phyloP scores from a whole-genome alignment of 1,140 invertebrate genomes.

The Agrilus planipennis region DNA sequence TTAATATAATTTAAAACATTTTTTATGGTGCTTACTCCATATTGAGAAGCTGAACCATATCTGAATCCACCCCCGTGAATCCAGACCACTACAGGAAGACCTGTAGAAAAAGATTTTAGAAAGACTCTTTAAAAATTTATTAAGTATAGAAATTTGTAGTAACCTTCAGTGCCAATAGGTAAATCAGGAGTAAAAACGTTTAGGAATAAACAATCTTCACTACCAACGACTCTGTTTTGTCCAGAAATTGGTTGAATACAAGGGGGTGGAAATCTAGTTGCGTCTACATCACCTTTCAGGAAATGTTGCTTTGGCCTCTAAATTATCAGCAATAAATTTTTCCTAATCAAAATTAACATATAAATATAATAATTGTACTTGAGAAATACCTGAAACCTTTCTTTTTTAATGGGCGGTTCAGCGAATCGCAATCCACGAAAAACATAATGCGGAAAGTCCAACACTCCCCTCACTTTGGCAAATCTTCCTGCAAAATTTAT shows the following conservation, averaged over 20 bases:
- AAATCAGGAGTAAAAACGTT: conserved; percentile 66
- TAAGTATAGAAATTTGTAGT: background rate
- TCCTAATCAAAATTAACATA: background rate
- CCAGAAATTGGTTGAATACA: conserved; percentile 42
- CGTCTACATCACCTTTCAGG: conserved; percentile 41
- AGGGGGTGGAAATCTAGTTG: conserved; percentile 38
- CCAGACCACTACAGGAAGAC: conserved; percentile 48
- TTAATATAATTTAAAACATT: background rate
- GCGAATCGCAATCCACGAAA: conserved; percentile 64
- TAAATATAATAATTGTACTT: background rate
- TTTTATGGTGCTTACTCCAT: conserved; percentile 36
- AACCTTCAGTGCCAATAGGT: conserved; percentile 38
- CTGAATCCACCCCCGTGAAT: conserved; percentile 52
- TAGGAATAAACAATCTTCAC: conserved; percentile 69
- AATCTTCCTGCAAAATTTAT: conserved; percentile 39
- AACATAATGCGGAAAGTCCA: conserved; percentile 39
- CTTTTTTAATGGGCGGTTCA: conserved; percentile 48
- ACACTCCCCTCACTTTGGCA: conserved; percentile 39
- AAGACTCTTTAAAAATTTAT: too few species aligned
- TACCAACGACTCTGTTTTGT: conserved; percentile 36
- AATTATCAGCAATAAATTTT: background rate
- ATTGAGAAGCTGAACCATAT: conserved; percentile 51
- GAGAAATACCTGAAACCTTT: conserved; percentile 48
- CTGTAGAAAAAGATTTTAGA: conserved; percentile 15
- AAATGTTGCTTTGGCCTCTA: conserved; percentile 39